Conservation (phyloP, 2,797 vertebrate genomes). For the Hemibagrus guttatus region DNA sequence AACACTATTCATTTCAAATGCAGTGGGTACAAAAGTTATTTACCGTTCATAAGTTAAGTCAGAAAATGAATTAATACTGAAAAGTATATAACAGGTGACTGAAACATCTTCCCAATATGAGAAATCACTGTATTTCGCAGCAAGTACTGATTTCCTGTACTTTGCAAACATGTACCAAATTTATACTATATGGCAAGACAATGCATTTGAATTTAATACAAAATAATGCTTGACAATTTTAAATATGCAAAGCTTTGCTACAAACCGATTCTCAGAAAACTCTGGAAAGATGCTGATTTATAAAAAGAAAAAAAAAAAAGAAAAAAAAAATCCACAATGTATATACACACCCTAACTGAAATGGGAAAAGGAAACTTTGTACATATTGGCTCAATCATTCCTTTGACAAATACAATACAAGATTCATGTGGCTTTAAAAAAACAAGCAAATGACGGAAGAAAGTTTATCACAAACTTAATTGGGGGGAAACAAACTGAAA, state of each 20-base stretch:
- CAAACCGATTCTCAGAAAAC: slow-evolving; percentile 64
- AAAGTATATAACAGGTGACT: slow-evolving; percentile 71
- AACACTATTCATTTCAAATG: slow-evolving; percentile 31
- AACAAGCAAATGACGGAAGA: neutral
- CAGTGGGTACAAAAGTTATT: slow-evolving; percentile 55
- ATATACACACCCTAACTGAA: slow-evolving; percentile 63
- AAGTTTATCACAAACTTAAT: slow-evolving; percentile 11
- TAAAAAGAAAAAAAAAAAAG: slow-evolving; percentile 71
- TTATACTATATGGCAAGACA: slow-evolving; percentile 76
- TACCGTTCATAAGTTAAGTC: slow-evolving; percentile 65
- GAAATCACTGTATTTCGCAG: slow-evolving; percentile 78
- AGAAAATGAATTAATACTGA: slow-evolving; percentile 80
- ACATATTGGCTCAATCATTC: slow-evolving; percentile 78
- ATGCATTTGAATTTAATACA: slow-evolving; percentile 62
- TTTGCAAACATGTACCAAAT: slow-evolving; percentile 78
- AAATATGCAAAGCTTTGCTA: slow-evolving; percentile 75
- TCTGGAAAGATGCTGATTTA: slow-evolving; percentile 61
- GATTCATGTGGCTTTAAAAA: slow-evolving; percentile 72
- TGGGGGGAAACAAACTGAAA: neutral
- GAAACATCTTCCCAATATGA: slow-evolving; percentile 85
- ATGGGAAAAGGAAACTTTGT: slow-evolving; percentile 55
- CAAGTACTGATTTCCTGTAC: slow-evolving; percentile 74
- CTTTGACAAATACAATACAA: slow-evolving; percentile 62
- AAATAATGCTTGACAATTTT: slow-evolving; percentile 65
- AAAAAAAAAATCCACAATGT: slow-evolving; percentile 70